Base-by-base conservation (phyloP, 2,888 invertebrate genomes). In the Oscheius sp. region DNA sequence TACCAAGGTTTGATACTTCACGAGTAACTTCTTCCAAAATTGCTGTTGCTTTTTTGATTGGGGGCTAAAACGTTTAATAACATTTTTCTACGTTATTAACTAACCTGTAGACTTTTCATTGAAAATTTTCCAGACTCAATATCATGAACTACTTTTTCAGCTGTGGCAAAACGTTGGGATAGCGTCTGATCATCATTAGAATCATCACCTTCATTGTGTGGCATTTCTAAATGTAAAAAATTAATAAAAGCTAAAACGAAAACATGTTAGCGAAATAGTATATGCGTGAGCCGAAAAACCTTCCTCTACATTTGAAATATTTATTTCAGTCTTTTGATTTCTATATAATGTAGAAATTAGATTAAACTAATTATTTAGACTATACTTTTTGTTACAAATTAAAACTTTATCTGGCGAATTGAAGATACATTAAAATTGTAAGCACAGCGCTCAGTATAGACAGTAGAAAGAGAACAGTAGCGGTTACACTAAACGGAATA, bases 101-200 rank as follows among this genome's bases (percentile, higher is more conserved):
- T n/a, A 42, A 53, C 48, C 50, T 76, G 73, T 0, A 74, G 8
- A 3, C 72, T 61, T n/a, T 58, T 39, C 1, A 57, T 68, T 5
- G 67, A 34, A 23, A 69, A 63, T 27, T n/a, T n/a, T 3, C 74
- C 74, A 2, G 58, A 61, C 39, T 76, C 76, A 25, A 76, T 71
- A 53, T 72, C 71, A n/a, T 15, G 39, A 20, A 73, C 45, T 8
- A 76, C 12, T 29, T 42, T 42, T 55, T 72, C 66, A 4, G 63
- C 48, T 1, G 63, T 55, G 10, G 65, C 66, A 29, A 74, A 71
- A 12, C 39, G 46, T 34, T 68, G 61, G 15, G 27, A 17, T 25
- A 61, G 31, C 4, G 61, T 45, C 31, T 61, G 10, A 20, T 55
- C 61, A n/a, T 39, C 39, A n/a, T 42, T 17, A 10, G n/a, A 15